Conservation (phyloP, 2,888 invertebrate species). For the Camponotus fellah region DNA sequence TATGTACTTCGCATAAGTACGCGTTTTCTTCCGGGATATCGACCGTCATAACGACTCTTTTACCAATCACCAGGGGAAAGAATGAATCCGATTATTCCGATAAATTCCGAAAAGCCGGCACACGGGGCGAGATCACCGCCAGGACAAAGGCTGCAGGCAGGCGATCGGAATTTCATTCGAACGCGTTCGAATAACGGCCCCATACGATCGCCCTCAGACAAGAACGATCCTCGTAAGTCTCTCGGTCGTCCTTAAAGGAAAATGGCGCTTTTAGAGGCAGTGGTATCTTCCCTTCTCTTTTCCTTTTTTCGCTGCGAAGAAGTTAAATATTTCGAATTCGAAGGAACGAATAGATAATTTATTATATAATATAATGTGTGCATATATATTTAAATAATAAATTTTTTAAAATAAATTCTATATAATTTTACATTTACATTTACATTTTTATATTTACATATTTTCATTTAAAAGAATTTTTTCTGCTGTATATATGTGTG, state of each 20-base stretch:
- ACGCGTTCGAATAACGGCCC: conserved; percentile 53
- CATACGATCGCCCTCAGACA: conserved; percentile 36
- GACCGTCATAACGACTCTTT: conserved; percentile 13
- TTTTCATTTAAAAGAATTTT: neutral
- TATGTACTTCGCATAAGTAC: neutral
- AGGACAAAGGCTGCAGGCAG: conserved; percentile 57
- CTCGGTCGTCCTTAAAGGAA: conserved; percentile 49
- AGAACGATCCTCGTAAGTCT: conserved; percentile 60
- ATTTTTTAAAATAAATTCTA: neutral
- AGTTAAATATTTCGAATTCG: conserved; percentile 39
- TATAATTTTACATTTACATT: too few species aligned
- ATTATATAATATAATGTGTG: conserved; percentile 10
- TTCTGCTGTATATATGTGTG: neutral
- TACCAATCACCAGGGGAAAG: conserved; percentile 53
- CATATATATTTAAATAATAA: too few species aligned
- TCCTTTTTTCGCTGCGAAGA: neutral
- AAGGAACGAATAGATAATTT: neutral
- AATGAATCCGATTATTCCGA: conserved; percentile 73
- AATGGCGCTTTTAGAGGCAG: conserved; percentile 30
- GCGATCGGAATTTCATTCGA: conserved; percentile 72
- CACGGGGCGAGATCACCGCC: conserved; percentile 24
- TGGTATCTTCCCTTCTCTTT: neutral
- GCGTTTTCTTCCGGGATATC: conserved; percentile 13
- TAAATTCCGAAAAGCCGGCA: conserved; percentile 66
- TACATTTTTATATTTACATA: conserved; percentile 17